Base-by-base conservation (phyloP, 2,113 vertebrate genomes). In the Indicator maculatus region DNA sequence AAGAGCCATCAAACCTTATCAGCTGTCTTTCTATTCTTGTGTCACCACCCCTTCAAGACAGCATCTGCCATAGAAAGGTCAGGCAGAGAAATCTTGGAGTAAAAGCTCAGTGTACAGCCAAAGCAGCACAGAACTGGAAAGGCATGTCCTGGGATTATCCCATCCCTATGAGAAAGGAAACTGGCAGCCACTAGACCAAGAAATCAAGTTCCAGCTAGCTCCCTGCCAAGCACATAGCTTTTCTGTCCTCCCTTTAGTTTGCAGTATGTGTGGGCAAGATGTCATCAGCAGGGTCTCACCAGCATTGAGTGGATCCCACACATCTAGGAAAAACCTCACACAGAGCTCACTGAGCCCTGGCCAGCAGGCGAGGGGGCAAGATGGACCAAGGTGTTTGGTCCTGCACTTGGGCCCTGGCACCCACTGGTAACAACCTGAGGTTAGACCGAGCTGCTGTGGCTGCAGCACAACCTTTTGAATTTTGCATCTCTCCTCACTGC, bases 1-100 rank as follows among this genome's bases (percentile, higher is more conserved):
- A 89, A 77, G 75, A 86, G 79, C 79, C 60, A 88, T 90, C 79
- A 93, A 55, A 71, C 60, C 52, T 96, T 94, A 94, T 96, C 95
- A 89, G 79, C 67, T 87, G 55, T 58, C 85, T 93, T 83, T 72
- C 76, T 73, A 13, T 85, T 91, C 66, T 78, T 82, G 61, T 78
- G 75, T 91, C 76, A 71, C 83, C 0, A 0, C 72, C 74, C 72
- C 86, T 47, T 66, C 79, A 94, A 93, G 92, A 53, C 44, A 73
- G 45, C 84, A 89, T 74, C 89, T 95, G 85, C 52, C 60, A 73
- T 2, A 0, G 67, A 85, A 44, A 91, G 85, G 67, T 89, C 92
- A 89, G 75, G 72, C 85, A 47, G 67, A 69, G 66, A 55, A 81
- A 78, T 20, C 33, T 67, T 36, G 36, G 9, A 2, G 36, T 70